Conservation (phyloP, 2,113 vertebrate species). For the Cyprinodon brontotheroides region DNA sequence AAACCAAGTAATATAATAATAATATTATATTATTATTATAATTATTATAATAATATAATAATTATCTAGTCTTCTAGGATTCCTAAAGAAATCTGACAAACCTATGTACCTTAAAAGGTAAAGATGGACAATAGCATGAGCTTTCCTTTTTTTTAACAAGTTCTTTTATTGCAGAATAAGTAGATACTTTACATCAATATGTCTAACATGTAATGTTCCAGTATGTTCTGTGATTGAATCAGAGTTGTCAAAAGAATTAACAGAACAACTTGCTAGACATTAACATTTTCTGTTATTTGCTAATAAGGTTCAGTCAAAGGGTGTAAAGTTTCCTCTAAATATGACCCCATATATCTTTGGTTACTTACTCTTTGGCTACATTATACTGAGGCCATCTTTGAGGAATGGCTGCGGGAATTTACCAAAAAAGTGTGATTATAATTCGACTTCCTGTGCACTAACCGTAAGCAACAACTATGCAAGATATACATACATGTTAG, state of each 20-base stretch:
- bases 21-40: too few species aligned
- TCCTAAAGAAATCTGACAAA: not conserved
- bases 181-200: not conserved
- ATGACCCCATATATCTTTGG: not conserved
- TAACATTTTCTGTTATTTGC: too few species aligned
- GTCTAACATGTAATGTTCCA: not conserved
- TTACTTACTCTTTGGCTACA: not conserved
- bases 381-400: too few species aligned
- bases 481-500: too few species aligned
- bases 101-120: not conserved
- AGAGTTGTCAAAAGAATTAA: not conserved
- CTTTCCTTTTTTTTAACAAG: not conserved
- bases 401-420: too few species aligned
- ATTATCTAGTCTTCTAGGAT: not conserved
- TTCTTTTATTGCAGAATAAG: not conserved
- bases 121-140: not conserved
- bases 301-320: too few species aligned
- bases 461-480: too few species aligned
- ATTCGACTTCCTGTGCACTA: too few species aligned
- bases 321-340: not conserved
- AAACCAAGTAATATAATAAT: too few species aligned
- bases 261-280: too few species aligned
- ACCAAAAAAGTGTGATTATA: too few species aligned
- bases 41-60: too few species aligned
- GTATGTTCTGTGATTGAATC: not conserved